Evolutionary conservation across 1,140 invertebrate species (phyloP), one percentile per base, ranked within the genome.

Genomic region (Hyles euphorbiae): DNA sequence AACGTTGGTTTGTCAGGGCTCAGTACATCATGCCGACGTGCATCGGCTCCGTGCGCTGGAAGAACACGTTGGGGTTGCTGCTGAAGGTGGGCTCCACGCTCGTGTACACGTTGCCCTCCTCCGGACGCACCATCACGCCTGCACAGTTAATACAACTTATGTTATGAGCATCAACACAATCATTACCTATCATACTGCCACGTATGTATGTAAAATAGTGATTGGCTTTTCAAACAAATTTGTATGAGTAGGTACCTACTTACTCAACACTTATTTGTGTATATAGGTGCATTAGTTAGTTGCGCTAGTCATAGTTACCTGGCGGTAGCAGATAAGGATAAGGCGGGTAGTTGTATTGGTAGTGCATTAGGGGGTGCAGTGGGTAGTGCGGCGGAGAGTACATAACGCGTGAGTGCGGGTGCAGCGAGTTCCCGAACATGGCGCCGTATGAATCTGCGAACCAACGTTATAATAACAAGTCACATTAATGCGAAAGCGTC

Each of bases 1-100:
- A 88, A 87, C 82, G 76, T 63, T 81, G 83, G 80, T 76, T 89
- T 88, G 81, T 74, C 83, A 81, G 80, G 65, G 79, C 81, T 93
- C 89, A 96, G 81, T 96, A 96, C 91, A 95, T 95, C 93, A 96
- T 95, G 83, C 94, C 94, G 63, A 93, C 93, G 91, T 95, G 94
- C 70, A 95, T 62, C 90, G 91, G 68, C 91, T 95, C 93, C 59
- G 92, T 91, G 68, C 94, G 91, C 83, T 96, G 94, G 83, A 95
- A 96, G 83, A 93, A 96, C 33, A 96, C 95, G 88, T 96, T 96
- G 56, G 95, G 95, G 90, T 96, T 96, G 77, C 93, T 94, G 81
- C 94, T 95, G 75, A 95, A 89, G 54, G 94, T 96, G 56, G 94
- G 95, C 88, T 96, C 94, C 67, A 95, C 88, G 54, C 94, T 95